Evolutionary conservation across 2,888 invertebrate genomes (phyloP).

Genomic region (Cephus rjabovi): DNA sequence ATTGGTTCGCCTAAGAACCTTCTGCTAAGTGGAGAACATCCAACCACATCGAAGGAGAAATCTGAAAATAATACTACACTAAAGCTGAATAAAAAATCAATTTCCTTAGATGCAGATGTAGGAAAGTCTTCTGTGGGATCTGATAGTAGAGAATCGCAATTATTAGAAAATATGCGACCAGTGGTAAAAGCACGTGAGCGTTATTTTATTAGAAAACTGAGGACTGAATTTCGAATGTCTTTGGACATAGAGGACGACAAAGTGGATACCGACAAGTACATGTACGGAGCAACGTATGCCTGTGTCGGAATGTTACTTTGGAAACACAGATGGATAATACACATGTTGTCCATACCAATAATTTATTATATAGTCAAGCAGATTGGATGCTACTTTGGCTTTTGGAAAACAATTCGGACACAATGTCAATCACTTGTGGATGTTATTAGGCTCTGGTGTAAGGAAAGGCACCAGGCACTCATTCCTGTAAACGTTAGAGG

Average conservation of each 20-base stretch:
- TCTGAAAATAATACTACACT: background rate
- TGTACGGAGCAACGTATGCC: conserved; percentile 83
- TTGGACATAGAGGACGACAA: conserved; percentile 51
- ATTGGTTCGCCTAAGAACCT: background rate
- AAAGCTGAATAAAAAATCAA: conserved; percentile 39
- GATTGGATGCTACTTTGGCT: conserved; percentile 64
- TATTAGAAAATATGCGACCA: conserved; percentile 14
- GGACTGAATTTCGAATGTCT: conserved; percentile 52
- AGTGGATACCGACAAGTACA: conserved; percentile 69
- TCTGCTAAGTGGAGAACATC: background rate
- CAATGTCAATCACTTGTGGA: conserved; percentile 63
- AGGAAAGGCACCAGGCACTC: conserved; percentile 75
- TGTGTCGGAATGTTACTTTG: conserved; percentile 87
- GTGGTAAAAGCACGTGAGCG: conserved; percentile 39
- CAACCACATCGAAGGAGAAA: background rate
- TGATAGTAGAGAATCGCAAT: conserved; percentile 30
- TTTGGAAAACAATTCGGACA: conserved; percentile 63
- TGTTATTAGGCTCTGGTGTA: conserved; percentile 72
- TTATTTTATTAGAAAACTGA: conserved; percentile 54
- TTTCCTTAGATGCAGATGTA: conserved; percentile 52
- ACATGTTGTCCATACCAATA: conserved; percentile 82
- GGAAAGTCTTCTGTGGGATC: conserved; percentile 5
- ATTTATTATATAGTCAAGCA: conserved; percentile 75
- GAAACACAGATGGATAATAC: conserved; percentile 86
- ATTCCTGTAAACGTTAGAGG: conserved; percentile 84